Conservation (phyloP, 92 coral and sea anemone genomes). For the Parazoanthus darwini region DNA sequence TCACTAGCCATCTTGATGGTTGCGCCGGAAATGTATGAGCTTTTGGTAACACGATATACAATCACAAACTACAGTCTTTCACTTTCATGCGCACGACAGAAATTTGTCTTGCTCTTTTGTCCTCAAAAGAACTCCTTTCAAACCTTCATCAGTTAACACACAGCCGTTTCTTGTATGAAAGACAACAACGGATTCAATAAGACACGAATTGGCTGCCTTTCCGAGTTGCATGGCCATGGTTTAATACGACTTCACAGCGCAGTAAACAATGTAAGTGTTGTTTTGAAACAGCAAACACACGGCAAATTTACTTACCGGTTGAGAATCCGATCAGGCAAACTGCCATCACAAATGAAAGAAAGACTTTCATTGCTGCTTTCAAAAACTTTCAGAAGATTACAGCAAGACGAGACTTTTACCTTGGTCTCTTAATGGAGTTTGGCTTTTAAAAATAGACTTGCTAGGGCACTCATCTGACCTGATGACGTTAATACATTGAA, state of each 20-base stretch:
- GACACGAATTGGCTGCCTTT: not conserved
- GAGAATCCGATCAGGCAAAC: not conserved
- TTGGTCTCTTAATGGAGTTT: not conserved
- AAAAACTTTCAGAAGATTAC: not conserved
- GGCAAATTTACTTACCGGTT: not conserved
- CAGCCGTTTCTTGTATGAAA: not conserved
- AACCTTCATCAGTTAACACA: too few species aligned
- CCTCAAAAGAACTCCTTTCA: not conserved
- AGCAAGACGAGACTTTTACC: too few species aligned
- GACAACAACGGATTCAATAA: not conserved
- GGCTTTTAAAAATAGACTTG: too few species aligned
- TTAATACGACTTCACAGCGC: too few species aligned
- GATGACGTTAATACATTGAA: not conserved
- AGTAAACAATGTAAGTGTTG: not conserved
- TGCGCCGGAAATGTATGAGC: too few species aligned
- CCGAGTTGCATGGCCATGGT: too few species aligned
- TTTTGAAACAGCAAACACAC: not conserved
- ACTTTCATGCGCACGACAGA: not conserved
- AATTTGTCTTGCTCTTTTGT: not conserved
- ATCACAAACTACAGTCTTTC: not conserved
- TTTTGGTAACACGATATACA: not conserved
- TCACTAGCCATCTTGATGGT: too few species aligned
- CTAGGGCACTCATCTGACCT: not conserved
- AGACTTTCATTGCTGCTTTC: not conserved
- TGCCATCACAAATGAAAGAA: not conserved